Evolutionary conservation across 2,113 vertebrate species (phyloP), one percentile per base, ranked within the genome.

Genomic region (Corythoichthys haematopterus): DNA sequence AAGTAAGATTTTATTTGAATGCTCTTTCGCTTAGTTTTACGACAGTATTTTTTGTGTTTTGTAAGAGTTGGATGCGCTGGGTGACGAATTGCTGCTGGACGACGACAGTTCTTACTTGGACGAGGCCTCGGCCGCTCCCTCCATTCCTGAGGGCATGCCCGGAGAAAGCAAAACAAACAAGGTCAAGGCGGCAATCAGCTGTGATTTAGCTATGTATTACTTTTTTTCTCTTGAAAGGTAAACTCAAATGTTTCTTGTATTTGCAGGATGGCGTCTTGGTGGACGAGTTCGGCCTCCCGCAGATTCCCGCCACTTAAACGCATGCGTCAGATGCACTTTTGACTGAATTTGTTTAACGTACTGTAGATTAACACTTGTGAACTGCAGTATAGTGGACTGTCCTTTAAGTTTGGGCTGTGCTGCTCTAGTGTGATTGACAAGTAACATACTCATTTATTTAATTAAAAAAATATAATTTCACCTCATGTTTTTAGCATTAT

Each of bases 71-170:
- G 96, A 98, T 76, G 96, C 97, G 0, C 83, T 98, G 57, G 97
- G 97, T 20, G 97, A 99, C 87, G 97, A 99, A 78, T 91, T 99
- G 72, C 79, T 98, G 81, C 91, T 95, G 60, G 97, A 99, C 74
- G 96, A 98, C 70, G 97, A 99, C 87, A 96, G 89, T 78, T 95
- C 97, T 50, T 98, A 98, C 79, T 88, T 99, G 67, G 97, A 98
- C 16, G 97, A 99, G 85, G 96, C 97, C 0, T 93, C 95, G 0
- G 90, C 94, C 3, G 95, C 93, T 35, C 97, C 97, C 33, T 91
- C 95, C 28, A 95, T 98, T 78, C 96, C 97, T 60, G 97, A 99
- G 69, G 94, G 94, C 63, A 91, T 94, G 62, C 97, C 97, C 66
- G 94, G 89, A 2, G 95, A 98, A 71, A 91, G 91, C 7, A 98